phyloP scores from a whole-genome alignment of 2,888 invertebrate genomes.

The Leucoma salicis region DNA sequence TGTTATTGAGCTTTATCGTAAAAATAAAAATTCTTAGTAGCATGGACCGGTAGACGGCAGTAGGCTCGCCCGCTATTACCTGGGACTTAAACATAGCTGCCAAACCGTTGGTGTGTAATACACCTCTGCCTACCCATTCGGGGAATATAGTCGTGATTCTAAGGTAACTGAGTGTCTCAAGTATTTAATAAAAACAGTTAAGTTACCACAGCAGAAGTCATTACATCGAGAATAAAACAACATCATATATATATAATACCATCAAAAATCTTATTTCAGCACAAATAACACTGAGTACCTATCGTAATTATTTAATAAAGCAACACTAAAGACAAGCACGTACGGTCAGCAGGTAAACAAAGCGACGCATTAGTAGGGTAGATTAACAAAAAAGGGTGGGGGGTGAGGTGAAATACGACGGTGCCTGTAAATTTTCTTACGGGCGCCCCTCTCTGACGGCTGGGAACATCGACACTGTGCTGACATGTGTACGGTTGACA shows the following conservation, averaged over 20 bases:
- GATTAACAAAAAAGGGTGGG: conserved; percentile 74
- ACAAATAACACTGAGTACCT: conserved; percentile 8
- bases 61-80: no score
- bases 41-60: no score
- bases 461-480: conserved; percentile 71
- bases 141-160: no score
- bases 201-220: no score
- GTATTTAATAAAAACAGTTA: no score
- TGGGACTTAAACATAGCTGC: no score
- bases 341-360: conserved; percentile 80
- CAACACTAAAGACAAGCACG: conserved; percentile 42
- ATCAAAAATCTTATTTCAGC: conserved; percentile 2
- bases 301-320: conserved; percentile 35
- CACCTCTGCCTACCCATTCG: no score
- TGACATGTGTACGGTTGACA: conserved; percentile 64
- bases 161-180: no score
- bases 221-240: neutral
- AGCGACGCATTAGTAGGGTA: conserved; percentile 79
- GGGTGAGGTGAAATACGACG: conserved; percentile 69
- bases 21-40: no score
- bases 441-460: conserved; percentile 67
- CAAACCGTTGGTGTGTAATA: no score
- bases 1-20: no score
- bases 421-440: conserved; percentile 81
- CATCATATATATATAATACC: neutral